Evolutionary conservation across 2,113 vertebrate genomes (phyloP).

Genomic region (Nibea coibor): DNA sequence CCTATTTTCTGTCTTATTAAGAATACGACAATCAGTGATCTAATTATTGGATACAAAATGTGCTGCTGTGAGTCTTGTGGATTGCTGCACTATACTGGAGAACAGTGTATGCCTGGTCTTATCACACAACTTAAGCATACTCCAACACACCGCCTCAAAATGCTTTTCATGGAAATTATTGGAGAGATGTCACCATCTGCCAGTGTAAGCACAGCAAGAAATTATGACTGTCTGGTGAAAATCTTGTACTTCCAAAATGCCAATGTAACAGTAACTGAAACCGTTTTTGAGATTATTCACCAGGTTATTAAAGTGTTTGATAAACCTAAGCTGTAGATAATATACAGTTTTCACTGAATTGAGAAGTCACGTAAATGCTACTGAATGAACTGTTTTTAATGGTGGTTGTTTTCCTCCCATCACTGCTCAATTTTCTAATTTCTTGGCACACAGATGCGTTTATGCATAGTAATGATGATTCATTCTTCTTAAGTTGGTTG

Average conservation of each 20-base stretch:
- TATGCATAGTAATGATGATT: conserved; percentile 24
- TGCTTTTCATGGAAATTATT: not conserved
- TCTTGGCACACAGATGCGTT: conserved; percentile 16
- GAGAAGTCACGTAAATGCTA: not conserved
- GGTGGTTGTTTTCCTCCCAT: not conserved
- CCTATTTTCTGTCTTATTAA: not conserved
- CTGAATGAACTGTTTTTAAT: not conserved
- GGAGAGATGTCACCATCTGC: conserved; percentile 13
- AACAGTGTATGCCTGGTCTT: not conserved
- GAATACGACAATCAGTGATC: not conserved
- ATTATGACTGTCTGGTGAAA: conserved; percentile 4
- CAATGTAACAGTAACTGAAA: not conserved
- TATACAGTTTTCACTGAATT: not conserved
- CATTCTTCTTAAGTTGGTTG: conserved; percentile 19
- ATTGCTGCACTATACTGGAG: not conserved
- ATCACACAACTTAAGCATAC: not conserved
- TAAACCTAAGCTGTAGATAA: not conserved
- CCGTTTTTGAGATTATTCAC: not conserved
- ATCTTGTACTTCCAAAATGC: not conserved
- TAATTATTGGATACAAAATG: not conserved
- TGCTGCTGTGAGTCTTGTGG: not conserved
- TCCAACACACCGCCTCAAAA: not conserved
- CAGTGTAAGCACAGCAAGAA: not conserved
- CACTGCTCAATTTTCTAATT: not conserved
- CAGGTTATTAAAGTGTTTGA: not conserved